These are phyloP conservation scores for Pecten maximus DNA, from an alignment of 2,888 invertebrate genomes.

Conservation along the genomic window DNA sequence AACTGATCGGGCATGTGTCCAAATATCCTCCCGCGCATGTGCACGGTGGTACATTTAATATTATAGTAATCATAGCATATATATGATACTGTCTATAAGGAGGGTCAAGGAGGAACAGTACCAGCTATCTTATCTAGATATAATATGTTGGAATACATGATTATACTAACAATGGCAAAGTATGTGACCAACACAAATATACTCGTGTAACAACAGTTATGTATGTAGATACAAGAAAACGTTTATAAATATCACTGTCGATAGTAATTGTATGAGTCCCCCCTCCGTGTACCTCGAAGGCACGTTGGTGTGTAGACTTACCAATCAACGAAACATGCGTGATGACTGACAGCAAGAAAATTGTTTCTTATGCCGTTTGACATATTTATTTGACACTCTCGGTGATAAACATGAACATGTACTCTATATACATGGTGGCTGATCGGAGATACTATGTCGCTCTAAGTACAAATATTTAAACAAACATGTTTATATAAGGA, in stretches of 20 bases:
- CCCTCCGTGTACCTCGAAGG: not conserved
- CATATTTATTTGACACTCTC: constrained; percentile 9
- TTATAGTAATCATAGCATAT: not conserved
- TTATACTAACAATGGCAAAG: too few species aligned
- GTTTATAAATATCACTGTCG: not conserved
- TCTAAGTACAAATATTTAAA: not conserved
- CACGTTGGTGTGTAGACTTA: not conserved
- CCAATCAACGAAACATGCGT: constrained; percentile 17
- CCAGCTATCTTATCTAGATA: not conserved
- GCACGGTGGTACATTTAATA: not conserved
- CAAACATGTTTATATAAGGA: not conserved
- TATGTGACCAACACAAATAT: too few species aligned
- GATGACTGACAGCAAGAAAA: constrained; percentile 31
- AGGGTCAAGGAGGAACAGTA: not conserved
- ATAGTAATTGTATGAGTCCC: not conserved
- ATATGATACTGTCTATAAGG: not conserved
- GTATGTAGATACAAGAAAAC: too few species aligned
- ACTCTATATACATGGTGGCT: not conserved
- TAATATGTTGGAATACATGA: not conserved
- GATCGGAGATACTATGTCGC: not conserved
- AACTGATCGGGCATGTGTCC: not conserved
- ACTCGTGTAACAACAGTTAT: too few species aligned
- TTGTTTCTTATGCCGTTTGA: constrained; percentile 31
- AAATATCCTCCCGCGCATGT: not conserved
- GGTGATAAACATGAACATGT: not conserved